Evolutionary conservation across 2,888 invertebrate genomes (phyloP), one percentile per base, ranked within the genome.

Genomic region (Drosophila anceps): DNA sequence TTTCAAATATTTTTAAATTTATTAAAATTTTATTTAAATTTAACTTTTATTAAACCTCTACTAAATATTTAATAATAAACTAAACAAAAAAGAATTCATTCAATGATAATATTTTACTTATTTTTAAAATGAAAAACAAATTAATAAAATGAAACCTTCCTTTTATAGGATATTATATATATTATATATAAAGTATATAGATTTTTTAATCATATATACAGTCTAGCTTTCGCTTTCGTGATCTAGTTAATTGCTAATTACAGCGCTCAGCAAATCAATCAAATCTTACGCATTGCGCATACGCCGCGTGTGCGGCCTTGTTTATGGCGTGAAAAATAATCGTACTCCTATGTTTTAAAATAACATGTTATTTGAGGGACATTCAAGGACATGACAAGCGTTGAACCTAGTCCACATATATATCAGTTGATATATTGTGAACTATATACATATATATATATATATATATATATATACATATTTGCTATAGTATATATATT

Each of bases 211-310:
- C 4, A 24, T 24, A 33, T 13, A 13, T 24, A 20, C 37, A 12
- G 33, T 46, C 46, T 20, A 3, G 27, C 39, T 9, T 43, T 58
- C 12, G 35, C 35, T 64, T 62, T 27, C 41, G 39, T 61, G 50
- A n/a, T 18, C 37, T 24, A 58, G 51, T 48, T 41, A 48, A 39
- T 50, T 62, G 18, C 2, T 33, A 41, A 61, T 44, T 51, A 48
- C 43, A 41, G 43, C 44, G 50, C 35, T 18, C 37, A 50, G 58
- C 50, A 60, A 69, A 70, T 79, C 69, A 77, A 80, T 80, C 67
- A 73, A 61, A 50, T 50, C 27, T 51, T n/a, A 10, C 27, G 20
- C 69, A 68, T 65, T 76, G 69, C 73, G 73, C 76, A 79, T 76
- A 73, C 74, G 77, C 65, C 69, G 46, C 73, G 44, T 68, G 33